Evolutionary conservation across 2,113 vertebrate species (phyloP), one percentile per base, ranked within the genome.

Genomic region (Sarotherodon lohbergeri): DNA sequence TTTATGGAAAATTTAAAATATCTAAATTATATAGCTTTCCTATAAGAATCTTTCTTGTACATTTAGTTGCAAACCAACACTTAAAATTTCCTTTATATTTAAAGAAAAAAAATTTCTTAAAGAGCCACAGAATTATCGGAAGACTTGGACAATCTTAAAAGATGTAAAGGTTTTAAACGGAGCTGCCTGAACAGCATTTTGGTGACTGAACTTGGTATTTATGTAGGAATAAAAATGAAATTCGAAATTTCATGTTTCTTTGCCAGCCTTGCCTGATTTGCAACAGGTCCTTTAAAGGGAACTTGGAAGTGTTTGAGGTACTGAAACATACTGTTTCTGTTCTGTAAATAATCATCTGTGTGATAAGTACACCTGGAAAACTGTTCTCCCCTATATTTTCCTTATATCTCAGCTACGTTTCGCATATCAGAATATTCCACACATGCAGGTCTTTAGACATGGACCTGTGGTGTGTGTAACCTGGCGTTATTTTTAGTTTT

Each of bases 261-360:
- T 19, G 16, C 27, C 16, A 78, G 43, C 27, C 14, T 32, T 78
- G 46, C 27, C 24, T 78, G 81, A 52, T 90, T 56, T 55, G 7
- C 80, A 83, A 57, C 5, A 1, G 11, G 29, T 81, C 2, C 59
- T 81, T 39, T 66, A 13, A 63, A 2, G 57, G 85, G 63, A 81
- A 84, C 55, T 24, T 57, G 78, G 29, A 89, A 22, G 83, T 88
- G 82, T 80, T 91, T 87, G 91, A 90, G 50, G 86, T 91, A 93
- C 86, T 86, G 61, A 91, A 87, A 87, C 92, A 59, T 91, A 84
- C 8, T 86, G 50, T 82, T 50, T 86, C 90, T 86, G 81, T 93
- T 94, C 92, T 96, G 95, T 95, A 94, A 93, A 95, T 96, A 94
- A 86, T 82, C 87, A 10, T 94, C 92, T 95, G 92, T 95, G 95